These are phyloP conservation scores for Gila robusta DNA, from an alignment of 2,797 vertebrate species.

Conservation along the genomic window DNA sequence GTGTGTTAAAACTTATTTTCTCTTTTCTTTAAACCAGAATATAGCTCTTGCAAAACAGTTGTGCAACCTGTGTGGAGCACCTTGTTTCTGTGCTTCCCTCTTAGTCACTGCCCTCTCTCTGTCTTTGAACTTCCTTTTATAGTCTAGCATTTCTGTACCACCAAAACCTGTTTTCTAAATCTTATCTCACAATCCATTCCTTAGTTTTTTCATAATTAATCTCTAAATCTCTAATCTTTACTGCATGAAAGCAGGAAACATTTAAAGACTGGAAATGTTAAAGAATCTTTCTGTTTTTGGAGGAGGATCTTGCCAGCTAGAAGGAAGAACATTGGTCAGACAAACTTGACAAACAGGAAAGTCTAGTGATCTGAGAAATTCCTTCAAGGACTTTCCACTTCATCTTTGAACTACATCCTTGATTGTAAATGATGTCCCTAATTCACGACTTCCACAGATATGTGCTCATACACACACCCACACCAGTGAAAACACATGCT, in stretches of 20 bases:
- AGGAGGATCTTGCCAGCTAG: neutral
- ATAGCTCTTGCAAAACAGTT: neutral
- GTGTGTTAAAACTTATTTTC: neutral
- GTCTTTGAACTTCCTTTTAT: constrained; percentile 17
- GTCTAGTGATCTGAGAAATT: neutral
- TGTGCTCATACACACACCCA: neutral
- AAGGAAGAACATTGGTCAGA: neutral
- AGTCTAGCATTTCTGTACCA: constrained; percentile 5
- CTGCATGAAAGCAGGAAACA: neutral
- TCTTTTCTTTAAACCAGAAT: neutral
- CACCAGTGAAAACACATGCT: neutral
- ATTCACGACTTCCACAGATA: neutral
- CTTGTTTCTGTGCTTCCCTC: neutral
- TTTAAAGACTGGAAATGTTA: neutral
- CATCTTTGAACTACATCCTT: neutral
- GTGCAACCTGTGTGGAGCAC: neutral
- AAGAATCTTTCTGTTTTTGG: neutral
- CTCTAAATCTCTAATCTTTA: neutral
- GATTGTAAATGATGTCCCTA: neutral
- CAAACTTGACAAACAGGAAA: constrained; percentile 31
- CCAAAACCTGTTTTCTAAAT: constrained; percentile 34
- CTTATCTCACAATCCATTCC: too few relatives aligned
- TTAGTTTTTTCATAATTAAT: neutral
- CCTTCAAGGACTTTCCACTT: neutral
- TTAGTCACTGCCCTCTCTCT: constrained; percentile 1